A percentile compares a stretch with the other conserved stretches of the same genome.
These are phyloP conservation scores for Haliclona indistincta DNA, from an alignment of 37 sponge, comb jelly and placozoan genomes.

Conservation along the genomic window DNA sequence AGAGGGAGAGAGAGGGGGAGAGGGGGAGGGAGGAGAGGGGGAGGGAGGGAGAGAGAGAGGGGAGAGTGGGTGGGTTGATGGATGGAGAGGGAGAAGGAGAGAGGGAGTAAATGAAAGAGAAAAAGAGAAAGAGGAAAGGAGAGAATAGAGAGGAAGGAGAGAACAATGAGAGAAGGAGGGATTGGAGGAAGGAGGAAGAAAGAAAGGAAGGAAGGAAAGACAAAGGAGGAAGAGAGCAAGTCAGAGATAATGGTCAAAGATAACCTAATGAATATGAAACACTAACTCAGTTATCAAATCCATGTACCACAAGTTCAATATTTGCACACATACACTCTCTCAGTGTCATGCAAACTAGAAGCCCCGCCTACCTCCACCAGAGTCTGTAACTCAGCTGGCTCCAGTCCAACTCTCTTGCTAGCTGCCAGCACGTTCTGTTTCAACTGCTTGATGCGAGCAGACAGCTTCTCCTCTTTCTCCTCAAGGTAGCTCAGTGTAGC, in stretches of 20 bases:
- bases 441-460: conserved; percentile 37
- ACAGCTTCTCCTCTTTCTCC: conserved; percentile 57
- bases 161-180: not conserved
- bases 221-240: not conserved
- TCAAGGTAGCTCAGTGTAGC: conserved; percentile 58
- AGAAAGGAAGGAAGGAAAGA: not conserved
- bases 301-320: too few relatives aligned
- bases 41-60: not conserved
- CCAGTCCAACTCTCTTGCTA: conserved; percentile 41
- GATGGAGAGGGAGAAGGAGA: not conserved
- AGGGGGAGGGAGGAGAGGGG: not conserved
- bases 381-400: conserved; percentile 23
- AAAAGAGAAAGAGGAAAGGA: not conserved
- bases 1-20: too few relatives aligned
- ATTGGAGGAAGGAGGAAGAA: not conserved
- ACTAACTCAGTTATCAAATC: too few relatives aligned
- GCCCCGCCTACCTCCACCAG: conserved; percentile 16
- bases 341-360: too few relatives aligned
- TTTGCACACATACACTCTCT: too few relatives aligned
- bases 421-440: conserved; percentile 43
- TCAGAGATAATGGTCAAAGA: too few relatives aligned
- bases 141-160: not conserved
- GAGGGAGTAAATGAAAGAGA: not conserved
- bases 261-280: too few relatives aligned
- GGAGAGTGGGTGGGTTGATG: not conserved